phyloP scores from a whole-genome alignment of 2,888 invertebrate species.

The Cephus nigrinus region DNA sequence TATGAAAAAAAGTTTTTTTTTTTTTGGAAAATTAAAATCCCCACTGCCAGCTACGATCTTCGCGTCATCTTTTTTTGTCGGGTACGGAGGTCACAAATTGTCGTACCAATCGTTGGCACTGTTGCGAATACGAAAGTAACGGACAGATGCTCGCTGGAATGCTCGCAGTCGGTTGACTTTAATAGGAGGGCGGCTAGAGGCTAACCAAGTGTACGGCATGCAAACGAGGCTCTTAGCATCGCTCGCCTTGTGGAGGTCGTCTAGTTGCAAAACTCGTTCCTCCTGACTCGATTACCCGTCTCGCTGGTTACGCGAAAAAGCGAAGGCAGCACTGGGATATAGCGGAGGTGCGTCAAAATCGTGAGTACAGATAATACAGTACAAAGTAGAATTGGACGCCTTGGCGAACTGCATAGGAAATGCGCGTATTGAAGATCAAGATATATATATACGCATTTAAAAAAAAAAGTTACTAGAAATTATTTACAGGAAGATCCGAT shows the following conservation, averaged over 20 bases:
- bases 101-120: neutral
- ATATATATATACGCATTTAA: neutral
- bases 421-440: neutral
- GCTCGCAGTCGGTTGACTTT: constrained; percentile 37
- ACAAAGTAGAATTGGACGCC: neutral
- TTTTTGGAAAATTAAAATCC: neutral
- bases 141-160: constrained; percentile 1
- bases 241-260: constrained; percentile 52
- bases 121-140: neutral
- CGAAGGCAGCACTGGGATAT: neutral
- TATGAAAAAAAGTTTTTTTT: no score
- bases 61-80: neutral
- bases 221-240: constrained; percentile 39
- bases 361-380: constrained; percentile 1
- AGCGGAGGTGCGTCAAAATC: neutral
- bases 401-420: neutral
- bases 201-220: constrained; percentile 28
- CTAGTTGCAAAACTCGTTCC: constrained; percentile 58
- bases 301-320: neutral
- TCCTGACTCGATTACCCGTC: constrained; percentile 18
- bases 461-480: neutral
- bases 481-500: neutral
- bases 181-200: constrained; percentile 41
- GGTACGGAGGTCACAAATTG: neutral
- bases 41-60: neutral